These are phyloP conservation scores for Eulimnadia texana DNA, from an alignment of 1,140 invertebrate genomes.

Conservation along the genomic window DNA sequence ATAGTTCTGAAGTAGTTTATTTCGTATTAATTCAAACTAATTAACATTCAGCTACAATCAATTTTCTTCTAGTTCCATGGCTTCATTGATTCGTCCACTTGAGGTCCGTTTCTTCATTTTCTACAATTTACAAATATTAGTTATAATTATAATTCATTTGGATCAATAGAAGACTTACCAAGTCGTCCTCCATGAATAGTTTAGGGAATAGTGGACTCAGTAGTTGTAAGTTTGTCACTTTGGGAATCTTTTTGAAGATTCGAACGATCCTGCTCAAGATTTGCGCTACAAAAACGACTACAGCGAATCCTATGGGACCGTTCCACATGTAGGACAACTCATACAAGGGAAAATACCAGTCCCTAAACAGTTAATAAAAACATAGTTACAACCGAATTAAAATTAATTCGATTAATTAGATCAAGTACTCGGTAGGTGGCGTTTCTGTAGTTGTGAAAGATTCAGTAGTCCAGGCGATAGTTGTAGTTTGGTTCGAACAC, in stretches of 20 bases:
- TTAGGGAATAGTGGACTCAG: neutral
- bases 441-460: neutral
- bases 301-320: conserved; percentile 47
- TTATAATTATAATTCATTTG: too few relatives aligned
- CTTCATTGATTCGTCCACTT: too few relatives aligned
- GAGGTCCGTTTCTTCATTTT: too few relatives aligned
- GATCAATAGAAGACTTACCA: neutral
- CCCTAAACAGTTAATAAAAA: neutral
- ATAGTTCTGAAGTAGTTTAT: too few relatives aligned
- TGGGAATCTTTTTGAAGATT: neutral
- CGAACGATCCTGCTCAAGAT: conserved; percentile 32
- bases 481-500: conserved; percentile 17
- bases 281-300: conserved; percentile 48
- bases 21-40: too few relatives aligned
- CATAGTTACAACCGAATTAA: neutral
- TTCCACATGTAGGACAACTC: conserved; percentile 80
- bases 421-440: conserved; percentile 21
- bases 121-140: too few relatives aligned
- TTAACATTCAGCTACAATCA: too few relatives aligned
- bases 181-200: neutral
- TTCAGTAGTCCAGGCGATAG: neutral
- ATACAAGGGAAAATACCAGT: conserved; percentile 49
- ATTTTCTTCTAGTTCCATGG: too few relatives aligned
- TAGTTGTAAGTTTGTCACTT: neutral
- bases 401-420: neutral